These are phyloP conservation scores for Mamestra brassicae DNA, from an alignment of 2,888 invertebrate species.

Conservation along the genomic window DNA sequence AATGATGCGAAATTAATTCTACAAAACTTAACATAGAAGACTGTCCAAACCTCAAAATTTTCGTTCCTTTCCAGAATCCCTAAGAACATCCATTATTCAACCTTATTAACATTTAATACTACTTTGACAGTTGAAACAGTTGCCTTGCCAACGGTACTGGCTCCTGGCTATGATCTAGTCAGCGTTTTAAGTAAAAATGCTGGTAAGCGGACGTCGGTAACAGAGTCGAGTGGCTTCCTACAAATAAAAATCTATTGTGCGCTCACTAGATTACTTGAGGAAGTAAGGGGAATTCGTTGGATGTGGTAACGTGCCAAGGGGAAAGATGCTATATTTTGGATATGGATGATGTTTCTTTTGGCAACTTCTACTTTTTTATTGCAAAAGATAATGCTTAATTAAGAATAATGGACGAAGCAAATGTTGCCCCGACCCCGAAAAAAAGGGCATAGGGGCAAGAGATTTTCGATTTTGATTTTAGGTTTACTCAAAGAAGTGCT, in stretches of 20 bases:
- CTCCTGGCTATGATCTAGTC: slow-evolving; percentile 66
- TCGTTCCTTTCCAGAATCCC: not conserved
- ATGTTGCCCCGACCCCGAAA: no score
- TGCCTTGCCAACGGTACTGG: slow-evolving; percentile 54
- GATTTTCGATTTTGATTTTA: no score
- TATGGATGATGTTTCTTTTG: not conserved
- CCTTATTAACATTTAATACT: slow-evolving; percentile 42
- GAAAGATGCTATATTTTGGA: not conserved
- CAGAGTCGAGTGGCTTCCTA: slow-evolving; percentile 80
- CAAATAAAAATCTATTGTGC: slow-evolving; percentile 86
- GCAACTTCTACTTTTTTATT: no score
- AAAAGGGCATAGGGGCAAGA: no score
- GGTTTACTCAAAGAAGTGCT: no score
- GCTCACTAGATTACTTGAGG: slow-evolving; percentile 67
- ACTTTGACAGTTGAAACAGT: slow-evolving; percentile 46
- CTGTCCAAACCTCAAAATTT: slow-evolving; percentile 4
- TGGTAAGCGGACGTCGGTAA: slow-evolving; percentile 80
- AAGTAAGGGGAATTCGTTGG: slow-evolving; percentile 56
- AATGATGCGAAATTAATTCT: no score
- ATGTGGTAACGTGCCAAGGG: slow-evolving; percentile 56
- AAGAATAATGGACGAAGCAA: no score
- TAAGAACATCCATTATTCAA: slow-evolving; percentile 46
- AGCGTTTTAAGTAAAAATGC: slow-evolving; percentile 75
- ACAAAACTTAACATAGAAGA: slow-evolving; percentile 7
- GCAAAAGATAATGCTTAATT: no score